A percentile compares a stretch with the other conserved stretches of the same genome.
Evolutionary conservation across 2,113 vertebrate genomes (phyloP).

Genomic region (Cnemophilus loriae): DNA sequence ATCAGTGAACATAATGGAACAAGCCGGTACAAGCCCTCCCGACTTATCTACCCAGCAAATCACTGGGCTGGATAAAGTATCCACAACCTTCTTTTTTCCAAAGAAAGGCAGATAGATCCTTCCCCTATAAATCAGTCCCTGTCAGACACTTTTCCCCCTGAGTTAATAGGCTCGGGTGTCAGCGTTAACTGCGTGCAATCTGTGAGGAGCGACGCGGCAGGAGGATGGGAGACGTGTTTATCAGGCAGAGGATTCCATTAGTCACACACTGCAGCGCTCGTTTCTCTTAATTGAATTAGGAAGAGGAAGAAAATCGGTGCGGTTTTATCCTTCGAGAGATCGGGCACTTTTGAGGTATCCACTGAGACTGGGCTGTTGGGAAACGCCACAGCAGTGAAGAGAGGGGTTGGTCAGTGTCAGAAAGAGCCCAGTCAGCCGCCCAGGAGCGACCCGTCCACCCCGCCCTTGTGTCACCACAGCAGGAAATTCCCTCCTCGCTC

Average conservation of each 20-base stretch:
- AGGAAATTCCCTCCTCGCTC: conserved; percentile 62
- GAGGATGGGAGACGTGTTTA: background rate
- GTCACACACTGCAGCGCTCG: conserved; percentile 20
- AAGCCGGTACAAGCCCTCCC: conserved; percentile 83
- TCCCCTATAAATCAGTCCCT: conserved; percentile 31
- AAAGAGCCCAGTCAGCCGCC: conserved; percentile 51
- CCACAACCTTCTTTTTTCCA: conserved; percentile 50
- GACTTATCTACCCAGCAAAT: conserved; percentile 69
- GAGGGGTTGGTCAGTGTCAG: conserved; percentile 36
- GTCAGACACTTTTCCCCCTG: background rate
- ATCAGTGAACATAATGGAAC: conserved; percentile 75
- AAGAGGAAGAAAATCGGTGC: conserved; percentile 51
- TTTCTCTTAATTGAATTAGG: conserved; percentile 62
- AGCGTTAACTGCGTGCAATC: background rate
- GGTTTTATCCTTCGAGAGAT: conserved; percentile 57
- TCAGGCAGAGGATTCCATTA: conserved; percentile 14
- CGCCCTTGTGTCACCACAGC: conserved; percentile 43
- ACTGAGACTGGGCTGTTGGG: conserved; percentile 27
- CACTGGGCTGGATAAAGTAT: conserved; percentile 56
- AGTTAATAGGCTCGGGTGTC: background rate
- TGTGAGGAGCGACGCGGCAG: background rate
- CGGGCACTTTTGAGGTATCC: conserved; percentile 49
- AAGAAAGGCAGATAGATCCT: conserved; percentile 30
- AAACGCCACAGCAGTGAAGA: background rate
- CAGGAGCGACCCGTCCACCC: conserved; percentile 23